Conservation (phyloP, 2,888 invertebrate species). For the Tenthredo notha region DNA sequence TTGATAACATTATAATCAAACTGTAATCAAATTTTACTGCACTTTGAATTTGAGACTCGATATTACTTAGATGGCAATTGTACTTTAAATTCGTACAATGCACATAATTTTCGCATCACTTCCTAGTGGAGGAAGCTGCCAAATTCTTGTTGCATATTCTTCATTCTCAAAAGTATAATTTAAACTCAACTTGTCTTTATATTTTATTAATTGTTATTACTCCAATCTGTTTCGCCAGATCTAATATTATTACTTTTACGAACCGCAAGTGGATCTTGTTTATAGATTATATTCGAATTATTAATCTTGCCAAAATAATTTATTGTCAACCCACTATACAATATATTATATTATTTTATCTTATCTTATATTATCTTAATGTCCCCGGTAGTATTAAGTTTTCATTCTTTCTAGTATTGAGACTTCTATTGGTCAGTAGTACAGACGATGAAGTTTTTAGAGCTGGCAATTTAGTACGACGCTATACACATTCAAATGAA, state of each 20-base stretch:
- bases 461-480: conserved; percentile 32
- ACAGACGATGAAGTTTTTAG: conserved; percentile 39
- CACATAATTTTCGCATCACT: neutral
- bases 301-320: conserved; percentile 42
- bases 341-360: conserved; percentile 10
- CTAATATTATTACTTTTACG: neutral
- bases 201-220: neutral
- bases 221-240: neutral
- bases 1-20: neutral
- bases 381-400: neutral
- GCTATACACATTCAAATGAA: neutral
- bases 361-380: neutral
- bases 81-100: neutral
- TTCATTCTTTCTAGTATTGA: neutral
- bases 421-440: conserved; percentile 5
- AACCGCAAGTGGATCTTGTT: neutral
- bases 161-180: neutral
- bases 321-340: neutral
- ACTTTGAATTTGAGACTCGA: neutral
- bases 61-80: neutral
- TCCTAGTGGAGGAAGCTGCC: neutral
- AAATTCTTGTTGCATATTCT: neutral
- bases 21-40: neutral
- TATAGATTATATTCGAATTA: conserved; percentile 29
- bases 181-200: neutral